These are phyloP conservation scores for Corythaixoides concolor DNA, from an alignment of 2,113 vertebrate genomes.

Conservation along the genomic window DNA sequence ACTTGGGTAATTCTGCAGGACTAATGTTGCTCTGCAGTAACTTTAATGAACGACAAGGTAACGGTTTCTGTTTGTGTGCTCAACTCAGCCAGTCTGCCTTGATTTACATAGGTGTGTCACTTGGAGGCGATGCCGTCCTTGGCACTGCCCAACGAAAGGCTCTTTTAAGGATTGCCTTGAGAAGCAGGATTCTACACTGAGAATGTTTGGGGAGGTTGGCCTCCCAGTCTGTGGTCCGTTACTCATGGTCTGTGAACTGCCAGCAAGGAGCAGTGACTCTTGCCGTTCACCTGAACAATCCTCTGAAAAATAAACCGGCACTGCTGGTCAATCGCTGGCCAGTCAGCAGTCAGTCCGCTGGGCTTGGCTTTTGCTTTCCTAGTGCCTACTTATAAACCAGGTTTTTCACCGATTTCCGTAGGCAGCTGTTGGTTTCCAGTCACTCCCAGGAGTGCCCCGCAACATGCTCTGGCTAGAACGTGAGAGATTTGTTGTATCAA, in stretches of 20 bases:
- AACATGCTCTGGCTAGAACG: constrained; percentile 60
- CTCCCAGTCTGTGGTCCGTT: background rate
- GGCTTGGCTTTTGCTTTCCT: background rate
- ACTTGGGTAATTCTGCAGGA: background rate
- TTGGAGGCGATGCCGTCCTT: background rate
- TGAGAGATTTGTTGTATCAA: constrained; percentile 62
- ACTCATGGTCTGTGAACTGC: background rate
- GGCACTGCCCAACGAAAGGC: background rate
- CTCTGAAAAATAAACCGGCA: background rate
- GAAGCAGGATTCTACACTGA: background rate
- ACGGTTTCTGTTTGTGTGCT: background rate
- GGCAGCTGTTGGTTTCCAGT: constrained; percentile 29
- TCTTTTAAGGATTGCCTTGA: rapidly evolving
- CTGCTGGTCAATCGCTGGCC: background rate
- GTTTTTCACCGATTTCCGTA: background rate
- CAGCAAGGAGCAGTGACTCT: background rate
- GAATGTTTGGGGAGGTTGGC: background rate
- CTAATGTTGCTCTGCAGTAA: background rate
- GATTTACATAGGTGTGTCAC: rapidly evolving
- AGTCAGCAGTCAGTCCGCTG: background rate
- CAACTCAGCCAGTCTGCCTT: background rate
- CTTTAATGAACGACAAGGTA: rapidly evolving
- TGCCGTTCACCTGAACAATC: background rate
- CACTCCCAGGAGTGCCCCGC: constrained; percentile 34
- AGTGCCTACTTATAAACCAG: background rate